A percentile compares a stretch with the other conserved stretches of the same genome.
phyloP scores from a whole-genome alignment of 30 jellyfish, hydroid and myxozoan genomes.

The Hydra vulgaris region DNA sequence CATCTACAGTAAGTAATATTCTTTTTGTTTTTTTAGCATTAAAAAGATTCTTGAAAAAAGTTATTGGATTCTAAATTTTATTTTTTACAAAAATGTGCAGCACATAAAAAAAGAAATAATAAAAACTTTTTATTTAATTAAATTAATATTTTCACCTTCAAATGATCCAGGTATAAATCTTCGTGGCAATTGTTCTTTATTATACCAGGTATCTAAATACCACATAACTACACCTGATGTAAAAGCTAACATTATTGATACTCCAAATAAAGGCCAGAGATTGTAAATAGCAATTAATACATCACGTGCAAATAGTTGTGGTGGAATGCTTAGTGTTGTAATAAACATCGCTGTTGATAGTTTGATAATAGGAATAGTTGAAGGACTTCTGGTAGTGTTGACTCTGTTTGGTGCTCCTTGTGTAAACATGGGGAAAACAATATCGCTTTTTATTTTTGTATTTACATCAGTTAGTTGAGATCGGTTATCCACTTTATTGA shows the following conservation, averaged over 20 bases:
- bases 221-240: constrained; percentile 34
- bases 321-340: constrained; percentile 13
- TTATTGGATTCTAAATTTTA: no score
- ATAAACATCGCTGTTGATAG: constrained; percentile 32
- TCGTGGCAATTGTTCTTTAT: constrained; percentile 33
- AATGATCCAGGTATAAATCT: constrained; percentile 26
- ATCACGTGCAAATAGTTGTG: constrained; percentile 26
- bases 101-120: no score
- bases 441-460: constrained; percentile 26
- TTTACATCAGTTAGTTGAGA: constrained; percentile 11
- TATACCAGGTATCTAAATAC: constrained; percentile 36
- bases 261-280: constrained; percentile 38
- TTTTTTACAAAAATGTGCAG: no score
- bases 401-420: constrained; percentile 16
- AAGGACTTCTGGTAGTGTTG: constrained; percentile 3
- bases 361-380: constrained; percentile 18
- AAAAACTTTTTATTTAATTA: no score
- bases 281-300: constrained; percentile 22
- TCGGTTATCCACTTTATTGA: constrained; percentile 8
- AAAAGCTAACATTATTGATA: constrained; percentile 15
- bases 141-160: constrained; percentile 20
- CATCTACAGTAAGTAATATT: no score
- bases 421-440: constrained; percentile 21
- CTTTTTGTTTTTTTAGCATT: no score
- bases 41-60: no score